A percentile compares a stretch with the other conserved stretches of the same genome.
These are phyloP conservation scores for Sebastes glaucus DNA, from an alignment of 2,797 vertebrate genomes.

Conservation along the genomic window DNA sequence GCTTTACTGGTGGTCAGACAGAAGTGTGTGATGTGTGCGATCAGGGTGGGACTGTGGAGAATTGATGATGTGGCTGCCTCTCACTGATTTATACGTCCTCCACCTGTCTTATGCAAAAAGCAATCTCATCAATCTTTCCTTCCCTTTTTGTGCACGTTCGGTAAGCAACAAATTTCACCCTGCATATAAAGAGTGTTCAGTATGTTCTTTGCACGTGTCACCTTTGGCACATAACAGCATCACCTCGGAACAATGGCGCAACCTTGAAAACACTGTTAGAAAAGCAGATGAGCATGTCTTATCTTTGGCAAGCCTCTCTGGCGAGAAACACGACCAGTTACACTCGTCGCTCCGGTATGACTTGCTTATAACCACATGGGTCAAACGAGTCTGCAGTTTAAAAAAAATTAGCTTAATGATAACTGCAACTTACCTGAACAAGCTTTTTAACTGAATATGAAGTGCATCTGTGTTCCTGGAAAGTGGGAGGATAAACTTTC, in stretches of 20 bases:
- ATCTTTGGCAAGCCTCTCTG: slow-evolving; percentile 4
- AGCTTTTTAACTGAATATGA: slow-evolving; percentile 26
- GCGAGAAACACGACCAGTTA: slow-evolving; percentile 19
- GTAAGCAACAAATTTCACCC: neutral
- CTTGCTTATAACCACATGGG: neutral
- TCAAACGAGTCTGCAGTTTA: neutral
- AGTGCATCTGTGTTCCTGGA: slow-evolving; percentile 40
- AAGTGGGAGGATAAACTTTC: slow-evolving; percentile 54
- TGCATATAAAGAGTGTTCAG: neutral
- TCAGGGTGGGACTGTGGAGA: slow-evolving; percentile 67
- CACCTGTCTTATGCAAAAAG: neutral
- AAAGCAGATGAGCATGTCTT: slow-evolving; percentile 5
- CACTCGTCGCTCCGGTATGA: slow-evolving; percentile 22
- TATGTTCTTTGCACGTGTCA: neutral
- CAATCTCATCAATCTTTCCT: slow-evolving; percentile 1
- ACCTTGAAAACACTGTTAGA: slow-evolving; percentile 2
- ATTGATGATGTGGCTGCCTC: slow-evolving; percentile 54
- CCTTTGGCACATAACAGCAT: neutral
- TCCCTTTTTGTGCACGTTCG: neutral
- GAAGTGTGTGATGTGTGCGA: slow-evolving; percentile 34
- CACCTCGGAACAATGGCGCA: neutral
- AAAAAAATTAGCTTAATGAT: neutral
- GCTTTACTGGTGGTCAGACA: slow-evolving; percentile 15
- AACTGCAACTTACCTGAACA: neutral
- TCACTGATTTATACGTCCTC: slow-evolving; percentile 45